phyloP scores from a whole-genome alignment of 2,113 vertebrate species.

The Stegostoma tigrinum region DNA sequence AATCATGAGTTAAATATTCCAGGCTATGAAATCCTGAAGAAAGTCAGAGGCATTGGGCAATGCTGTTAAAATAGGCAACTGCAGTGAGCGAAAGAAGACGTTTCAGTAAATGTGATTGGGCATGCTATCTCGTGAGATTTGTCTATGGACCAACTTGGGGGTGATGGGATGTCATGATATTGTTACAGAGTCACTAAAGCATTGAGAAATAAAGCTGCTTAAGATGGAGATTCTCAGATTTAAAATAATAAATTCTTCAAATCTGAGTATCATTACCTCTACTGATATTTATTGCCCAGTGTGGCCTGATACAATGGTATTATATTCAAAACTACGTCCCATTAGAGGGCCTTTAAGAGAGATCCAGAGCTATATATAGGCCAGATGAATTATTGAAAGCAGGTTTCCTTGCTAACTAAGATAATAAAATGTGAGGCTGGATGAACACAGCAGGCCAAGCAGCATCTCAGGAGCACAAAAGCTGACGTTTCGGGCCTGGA shows the following conservation, averaged over 20 bases:
- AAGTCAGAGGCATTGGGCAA: background rate
- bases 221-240: background rate
- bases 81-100: background rate
- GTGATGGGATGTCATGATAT: background rate
- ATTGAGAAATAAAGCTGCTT: background rate
- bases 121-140: background rate
- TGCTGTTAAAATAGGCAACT: background rate
- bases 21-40: background rate
- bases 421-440: no score
- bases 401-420: background rate
- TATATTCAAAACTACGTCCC: background rate
- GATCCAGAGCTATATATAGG: background rate
- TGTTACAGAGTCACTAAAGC: background rate
- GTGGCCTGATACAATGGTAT: background rate
- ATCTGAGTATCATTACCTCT: background rate
- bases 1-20: background rate
- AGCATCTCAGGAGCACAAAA: no score
- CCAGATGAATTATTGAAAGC: background rate
- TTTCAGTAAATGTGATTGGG: background rate
- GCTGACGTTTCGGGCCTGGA: no score
- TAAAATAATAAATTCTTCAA: background rate
- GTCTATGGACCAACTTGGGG: background rate
- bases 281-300: background rate
- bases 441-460: no score
- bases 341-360: background rate